A percentile compares a stretch with the other conserved stretches of the same genome.
Evolutionary conservation across 2,888 invertebrate species (phyloP).

Genomic region (Galerucella pusilla): DNA sequence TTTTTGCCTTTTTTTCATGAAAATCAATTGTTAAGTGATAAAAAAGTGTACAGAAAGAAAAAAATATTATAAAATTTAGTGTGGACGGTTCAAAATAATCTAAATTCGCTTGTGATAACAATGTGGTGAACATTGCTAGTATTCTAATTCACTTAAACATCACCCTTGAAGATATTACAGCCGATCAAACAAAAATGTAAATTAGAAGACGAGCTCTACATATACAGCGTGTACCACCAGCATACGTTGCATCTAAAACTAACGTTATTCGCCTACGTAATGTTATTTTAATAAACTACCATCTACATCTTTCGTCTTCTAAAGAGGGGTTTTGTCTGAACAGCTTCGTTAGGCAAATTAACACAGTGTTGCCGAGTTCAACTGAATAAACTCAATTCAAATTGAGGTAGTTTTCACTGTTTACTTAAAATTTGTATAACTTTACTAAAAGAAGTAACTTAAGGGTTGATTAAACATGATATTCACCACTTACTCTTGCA

Average conservation of each 20-base stretch:
- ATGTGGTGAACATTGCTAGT: too few relatives aligned
- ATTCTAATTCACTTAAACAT: too few relatives aligned
- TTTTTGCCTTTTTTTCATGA: too few relatives aligned
- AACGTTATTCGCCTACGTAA: slow-evolving; percentile 29
- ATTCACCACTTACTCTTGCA: neutral
- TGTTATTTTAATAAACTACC: slow-evolving; percentile 24
- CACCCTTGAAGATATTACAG: too few relatives aligned
- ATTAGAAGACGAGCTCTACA: neutral
- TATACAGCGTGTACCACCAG: slow-evolving; percentile 19
- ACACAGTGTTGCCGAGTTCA: slow-evolving; percentile 39
- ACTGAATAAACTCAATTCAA: slow-evolving; percentile 18
- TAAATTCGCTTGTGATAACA: too few relatives aligned
- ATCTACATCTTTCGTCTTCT: slow-evolving; percentile 27
- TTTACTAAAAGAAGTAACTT: neutral
- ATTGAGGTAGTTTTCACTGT: neutral
- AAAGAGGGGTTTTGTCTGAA: slow-evolving; percentile 42
- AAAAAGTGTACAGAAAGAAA: too few relatives aligned
- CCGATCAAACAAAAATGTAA: too few relatives aligned
- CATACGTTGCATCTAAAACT: slow-evolving; percentile 1
- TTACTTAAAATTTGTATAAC: neutral
- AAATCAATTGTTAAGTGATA: too few relatives aligned
- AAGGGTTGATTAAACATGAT: neutral
- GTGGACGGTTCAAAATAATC: too few relatives aligned
- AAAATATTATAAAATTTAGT: too few relatives aligned
- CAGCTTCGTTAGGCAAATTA: slow-evolving; percentile 48